Evolutionary conservation across 2,888 invertebrate genomes (phyloP), one percentile per base, ranked within the genome.

Genomic region (Luperina testacea): DNA sequence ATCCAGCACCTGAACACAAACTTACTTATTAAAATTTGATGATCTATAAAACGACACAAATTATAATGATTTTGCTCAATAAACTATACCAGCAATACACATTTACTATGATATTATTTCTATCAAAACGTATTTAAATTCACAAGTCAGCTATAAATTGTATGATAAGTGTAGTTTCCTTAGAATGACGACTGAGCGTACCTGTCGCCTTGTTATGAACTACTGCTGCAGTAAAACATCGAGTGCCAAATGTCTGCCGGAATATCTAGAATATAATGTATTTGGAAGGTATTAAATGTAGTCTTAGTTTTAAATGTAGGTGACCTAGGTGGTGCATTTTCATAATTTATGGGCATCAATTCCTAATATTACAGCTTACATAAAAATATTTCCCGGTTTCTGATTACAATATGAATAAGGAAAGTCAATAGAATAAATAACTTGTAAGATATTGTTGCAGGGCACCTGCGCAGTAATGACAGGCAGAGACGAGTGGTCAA

Each of bases 61-160:
- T 51, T n/a, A 61, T n/a, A 38, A 70, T 42, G 13, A 67, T 67
- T 68, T 57, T 38, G 38, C 48, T 15, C 8, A 38, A 38, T 65
- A 72, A 72, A 77, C 61, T 75, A 63, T 13, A 48, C 48, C 59
- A 53, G 51, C 17, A 69, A 32, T 77, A 57, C 61, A 77, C 27
- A 11, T 77, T 32, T n/a, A 63, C 24, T 72, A 53, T 27, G 27
- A 61, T 45, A 80, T 57, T 57, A 82, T 67, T 78, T 75, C 24
- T 67, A 84, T 83, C 57, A 78, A 78, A 84, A 72, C 65, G 42
- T 75, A 77, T 75, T 77, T 82, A 82, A 72, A 72, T 86, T 59
- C 64, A 61, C 38, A 38, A 73, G 64, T 72, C 51, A 7, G 65
- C 71, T 51, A 86, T 84, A 86, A 82, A 85, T 85, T 63, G 53